A percentile compares a stretch with the other conserved stretches of the same genome.
These are phyloP conservation scores for Cephus runcator DNA, from an alignment of 2,888 invertebrate species.

Conservation along the genomic window DNA sequence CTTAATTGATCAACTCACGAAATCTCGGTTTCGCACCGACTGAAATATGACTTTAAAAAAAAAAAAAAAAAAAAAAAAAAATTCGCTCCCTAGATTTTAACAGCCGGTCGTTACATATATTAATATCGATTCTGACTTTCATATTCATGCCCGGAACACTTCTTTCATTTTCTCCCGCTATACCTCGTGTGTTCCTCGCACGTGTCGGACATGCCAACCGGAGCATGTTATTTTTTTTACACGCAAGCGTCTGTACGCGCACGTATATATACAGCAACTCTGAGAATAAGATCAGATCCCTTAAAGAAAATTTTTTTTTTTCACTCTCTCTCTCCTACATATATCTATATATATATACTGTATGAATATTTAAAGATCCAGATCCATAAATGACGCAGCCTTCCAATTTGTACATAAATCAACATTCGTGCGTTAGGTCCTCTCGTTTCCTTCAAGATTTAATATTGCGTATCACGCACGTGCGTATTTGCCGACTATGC, in stretches of 20 bases:
- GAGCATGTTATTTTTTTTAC: not conserved
- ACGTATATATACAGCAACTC: slow-evolving; percentile 13
- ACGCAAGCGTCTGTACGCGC: not conserved
- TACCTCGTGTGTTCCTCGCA: not conserved
- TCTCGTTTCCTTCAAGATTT: slow-evolving; percentile 21
- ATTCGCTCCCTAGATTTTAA: not conserved
- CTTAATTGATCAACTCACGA: not conserved
- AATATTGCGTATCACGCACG: slow-evolving; percentile 14
- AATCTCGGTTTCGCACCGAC: not conserved
- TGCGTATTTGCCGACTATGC: slow-evolving; percentile 29
- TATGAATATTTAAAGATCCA: not conserved
- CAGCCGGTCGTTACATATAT: not conserved
- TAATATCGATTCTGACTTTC: not conserved
- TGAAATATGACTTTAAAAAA: not conserved
- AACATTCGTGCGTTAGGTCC: not conserved
- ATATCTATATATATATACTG: slow-evolving; percentile 2
- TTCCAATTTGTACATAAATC: not conserved
- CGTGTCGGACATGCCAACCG: not conserved
- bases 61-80: not conserved
- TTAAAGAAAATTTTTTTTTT: not conserved
- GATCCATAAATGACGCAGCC: not conserved
- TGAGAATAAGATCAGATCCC: not conserved
- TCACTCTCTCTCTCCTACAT: too few species aligned
- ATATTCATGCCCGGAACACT: not conserved
- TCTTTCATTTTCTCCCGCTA: not conserved